A percentile compares a stretch with the other conserved stretches of the same genome.
Evolutionary conservation across 92 coral and sea anemone species (phyloP).

Genomic region (Plumapathes pennacea): DNA sequence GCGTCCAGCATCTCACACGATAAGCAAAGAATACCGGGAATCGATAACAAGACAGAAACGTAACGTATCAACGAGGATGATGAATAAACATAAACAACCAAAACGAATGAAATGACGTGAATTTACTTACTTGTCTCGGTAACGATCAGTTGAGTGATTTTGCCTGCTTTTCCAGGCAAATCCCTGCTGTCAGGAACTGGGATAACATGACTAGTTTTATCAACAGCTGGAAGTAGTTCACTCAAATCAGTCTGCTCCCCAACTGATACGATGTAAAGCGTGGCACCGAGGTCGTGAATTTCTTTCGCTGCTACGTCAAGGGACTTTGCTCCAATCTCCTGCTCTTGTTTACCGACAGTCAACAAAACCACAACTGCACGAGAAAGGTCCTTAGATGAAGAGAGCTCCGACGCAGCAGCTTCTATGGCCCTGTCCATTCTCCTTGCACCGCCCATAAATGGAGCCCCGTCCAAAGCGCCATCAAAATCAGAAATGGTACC

Average conservation of each 20-base stretch:
- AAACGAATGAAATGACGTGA: too few relatives aligned
- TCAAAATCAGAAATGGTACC: slow-evolving; percentile 3
- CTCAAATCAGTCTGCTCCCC: slow-evolving; percentile 47
- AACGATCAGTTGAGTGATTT: too few relatives aligned
- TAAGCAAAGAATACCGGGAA: too few relatives aligned
- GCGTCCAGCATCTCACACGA: too few relatives aligned
- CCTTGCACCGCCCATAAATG: slow-evolving; percentile 3
- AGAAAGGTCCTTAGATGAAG: background rate
- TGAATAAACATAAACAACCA: too few relatives aligned
- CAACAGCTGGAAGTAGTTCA: slow-evolving; percentile 61
- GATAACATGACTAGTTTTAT: slow-evolving; percentile 51
- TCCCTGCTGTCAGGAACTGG: slow-evolving; percentile 28
- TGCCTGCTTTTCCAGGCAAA: too few relatives aligned
- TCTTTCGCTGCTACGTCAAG: slow-evolving; percentile 1
- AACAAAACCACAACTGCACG: slow-evolving; percentile 15
- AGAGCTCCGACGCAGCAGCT: background rate
- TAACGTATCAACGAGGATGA: too few relatives aligned
- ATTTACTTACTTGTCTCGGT: too few relatives aligned
- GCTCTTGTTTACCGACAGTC: slow-evolving; percentile 14
- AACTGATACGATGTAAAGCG: slow-evolving; percentile 55
- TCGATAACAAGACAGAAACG: too few relatives aligned
- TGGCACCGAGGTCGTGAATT: slow-evolving; percentile 19
- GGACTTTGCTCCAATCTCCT: background rate
- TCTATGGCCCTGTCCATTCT: slow-evolving; percentile 18
- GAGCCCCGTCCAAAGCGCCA: slow-evolving; percentile 11